Percentiles rank a stretch among this genome's conserved stretches.
phyloP scores from a whole-genome alignment of 2,113 vertebrate genomes.

The Nibea albiflora region DNA sequence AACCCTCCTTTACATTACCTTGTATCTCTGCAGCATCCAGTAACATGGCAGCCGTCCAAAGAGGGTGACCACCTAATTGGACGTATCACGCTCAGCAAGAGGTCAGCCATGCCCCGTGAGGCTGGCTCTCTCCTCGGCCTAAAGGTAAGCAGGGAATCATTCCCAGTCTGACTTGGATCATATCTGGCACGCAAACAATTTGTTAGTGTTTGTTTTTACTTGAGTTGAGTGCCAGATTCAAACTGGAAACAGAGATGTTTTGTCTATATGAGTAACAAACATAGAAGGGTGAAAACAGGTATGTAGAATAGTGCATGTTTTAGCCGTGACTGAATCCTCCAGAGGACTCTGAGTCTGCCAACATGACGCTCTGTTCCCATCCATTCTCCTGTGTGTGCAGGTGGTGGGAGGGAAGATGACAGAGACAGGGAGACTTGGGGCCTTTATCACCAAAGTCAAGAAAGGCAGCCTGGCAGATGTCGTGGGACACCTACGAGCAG shows the following conservation, averaged over 20 bases:
- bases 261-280: neutral
- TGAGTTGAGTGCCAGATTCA: neutral
- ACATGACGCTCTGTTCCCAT: neutral
- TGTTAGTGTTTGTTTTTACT: neutral
- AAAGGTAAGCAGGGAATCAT: slow-evolving; percentile 88
- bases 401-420: slow-evolving; percentile 99
- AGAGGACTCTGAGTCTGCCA: neutral
- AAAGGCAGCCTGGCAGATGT: slow-evolving; percentile 98
- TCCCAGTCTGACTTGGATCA: neutral
- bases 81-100: slow-evolving; percentile 97
- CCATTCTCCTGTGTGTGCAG: slow-evolving; percentile 72
- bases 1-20: neutral
- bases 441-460: slow-evolving; percentile 99
- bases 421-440: slow-evolving; percentile 94
- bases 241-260: neutral
- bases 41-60: slow-evolving; percentile 98
- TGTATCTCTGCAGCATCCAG: slow-evolving; percentile 88
- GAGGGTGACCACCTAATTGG: slow-evolving; percentile 98
- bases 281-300: neutral
- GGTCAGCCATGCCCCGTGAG: slow-evolving; percentile 96
- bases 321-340: neutral
- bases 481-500: slow-evolving; percentile 96
- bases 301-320: neutral
- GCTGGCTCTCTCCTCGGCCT: slow-evolving; percentile 95
- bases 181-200: neutral